Conservation (phyloP, 2,113 vertebrate species). For the Psilopogon haemacephalus region DNA sequence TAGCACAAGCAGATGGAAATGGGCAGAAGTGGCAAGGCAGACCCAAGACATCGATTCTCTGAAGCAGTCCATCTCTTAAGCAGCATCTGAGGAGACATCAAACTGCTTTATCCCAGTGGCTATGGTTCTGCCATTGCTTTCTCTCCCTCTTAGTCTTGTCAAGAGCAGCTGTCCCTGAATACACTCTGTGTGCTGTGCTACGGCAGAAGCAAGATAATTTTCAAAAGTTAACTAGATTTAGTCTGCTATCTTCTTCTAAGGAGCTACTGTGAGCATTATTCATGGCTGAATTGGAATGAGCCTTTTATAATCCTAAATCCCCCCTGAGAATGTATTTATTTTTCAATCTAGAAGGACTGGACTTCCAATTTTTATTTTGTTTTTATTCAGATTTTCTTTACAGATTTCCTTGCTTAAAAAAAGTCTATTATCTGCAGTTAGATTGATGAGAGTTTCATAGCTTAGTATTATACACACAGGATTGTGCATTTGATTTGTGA, state of each 20-base stretch:
- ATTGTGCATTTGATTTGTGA: not conserved
- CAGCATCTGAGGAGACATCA: not conserved
- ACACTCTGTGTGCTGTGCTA: not conserved
- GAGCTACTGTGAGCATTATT: slow-evolving; percentile 28
- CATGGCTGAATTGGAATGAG: slow-evolving; percentile 14
- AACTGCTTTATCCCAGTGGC: not conserved
- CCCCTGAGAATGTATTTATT: slow-evolving; percentile 26
- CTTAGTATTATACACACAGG: not conserved
- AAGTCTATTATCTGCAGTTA: not conserved
- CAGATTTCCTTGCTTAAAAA: not conserved
- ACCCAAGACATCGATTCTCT: slow-evolving; percentile 17
- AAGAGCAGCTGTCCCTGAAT: slow-evolving; percentile 40
- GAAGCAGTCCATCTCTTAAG: slow-evolving; percentile 5
- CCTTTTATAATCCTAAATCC: slow-evolving; percentile 35
- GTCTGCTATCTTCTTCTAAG: slow-evolving; percentile 32
- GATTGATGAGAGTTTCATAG: not conserved
- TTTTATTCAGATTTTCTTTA: not conserved
- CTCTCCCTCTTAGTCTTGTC: not conserved
- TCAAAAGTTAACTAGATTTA: slow-evolving; percentile 46
- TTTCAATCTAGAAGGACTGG: slow-evolving; percentile 28
- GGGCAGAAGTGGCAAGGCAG: not conserved
- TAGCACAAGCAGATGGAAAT: not conserved
- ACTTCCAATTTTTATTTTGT: not conserved
- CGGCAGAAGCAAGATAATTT: slow-evolving; percentile 19
- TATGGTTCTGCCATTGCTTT: not conserved